Evolutionary conservation across 2,797 vertebrate genomes (phyloP).

Genomic region (Eurystomus glaucurus): DNA sequence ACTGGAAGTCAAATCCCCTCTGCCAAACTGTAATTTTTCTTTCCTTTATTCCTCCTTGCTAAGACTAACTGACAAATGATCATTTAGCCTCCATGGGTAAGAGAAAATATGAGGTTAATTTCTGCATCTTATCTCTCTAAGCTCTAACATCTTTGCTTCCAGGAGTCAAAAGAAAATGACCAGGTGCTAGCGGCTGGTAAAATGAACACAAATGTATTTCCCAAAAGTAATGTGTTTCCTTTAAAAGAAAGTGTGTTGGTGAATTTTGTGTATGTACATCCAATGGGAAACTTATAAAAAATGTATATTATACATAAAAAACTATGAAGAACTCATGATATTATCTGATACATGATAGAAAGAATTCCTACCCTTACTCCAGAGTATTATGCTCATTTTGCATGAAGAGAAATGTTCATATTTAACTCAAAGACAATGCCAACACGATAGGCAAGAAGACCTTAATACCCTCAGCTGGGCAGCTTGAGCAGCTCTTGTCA

Average conservation of each 20-base stretch:
- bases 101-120: neutral
- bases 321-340: neutral
- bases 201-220: neutral
- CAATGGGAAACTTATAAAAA: neutral
- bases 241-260: rapidly evolving
- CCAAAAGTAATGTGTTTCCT: neutral
- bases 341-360: neutral
- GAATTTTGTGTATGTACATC: neutral
- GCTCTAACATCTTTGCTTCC: neutral
- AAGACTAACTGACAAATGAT: neutral
- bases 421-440: slow-evolving; percentile 59
- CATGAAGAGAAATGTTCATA: slow-evolving; percentile 30
- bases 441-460: slow-evolving; percentile 3
- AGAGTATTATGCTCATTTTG: slow-evolving; percentile 39
- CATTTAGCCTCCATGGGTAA: neutral
- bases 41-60: neutral
- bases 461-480: neutral
- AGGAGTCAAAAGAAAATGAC: slow-evolving; percentile 6
- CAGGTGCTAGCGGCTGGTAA: neutral
- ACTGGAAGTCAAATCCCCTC: neutral
- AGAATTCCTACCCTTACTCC: neutral
- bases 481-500: slow-evolving; percentile 38
- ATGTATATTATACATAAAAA: neutral
- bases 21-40: neutral
- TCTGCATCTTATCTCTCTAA: neutral